A percentile compares a stretch with the other conserved stretches of the same genome.
phyloP scores from a whole-genome alignment of 2,797 vertebrate species.

The Clangula hyemalis region DNA sequence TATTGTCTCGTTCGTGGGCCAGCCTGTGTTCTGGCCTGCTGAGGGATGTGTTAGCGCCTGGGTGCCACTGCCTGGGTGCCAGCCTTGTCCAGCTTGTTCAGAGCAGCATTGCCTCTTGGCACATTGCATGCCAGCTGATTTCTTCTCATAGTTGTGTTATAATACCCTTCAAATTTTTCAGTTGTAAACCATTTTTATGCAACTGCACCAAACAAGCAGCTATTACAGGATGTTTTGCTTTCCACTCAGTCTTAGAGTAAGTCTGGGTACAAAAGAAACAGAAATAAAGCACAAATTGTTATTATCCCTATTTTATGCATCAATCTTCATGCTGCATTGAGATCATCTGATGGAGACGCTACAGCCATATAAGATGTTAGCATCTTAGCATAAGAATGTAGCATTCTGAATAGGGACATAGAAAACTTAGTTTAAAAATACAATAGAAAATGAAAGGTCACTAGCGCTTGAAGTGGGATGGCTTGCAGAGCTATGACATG shows the following conservation, averaged over 20 bases:
- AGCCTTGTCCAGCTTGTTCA: neutral
- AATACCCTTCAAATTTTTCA: no score
- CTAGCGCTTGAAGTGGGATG: neutral
- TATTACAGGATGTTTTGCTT: neutral
- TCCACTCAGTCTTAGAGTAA: neutral
- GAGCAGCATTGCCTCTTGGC: neutral
- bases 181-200: neutral
- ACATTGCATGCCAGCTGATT: neutral
- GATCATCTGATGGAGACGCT: neutral
- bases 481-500: neutral
- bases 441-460: neutral
- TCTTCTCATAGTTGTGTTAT: neutral
- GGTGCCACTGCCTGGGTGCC: rapidly evolving
- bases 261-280: neutral
- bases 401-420: neutral
- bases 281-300: neutral
- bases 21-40: neutral
- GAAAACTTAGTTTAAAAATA: neutral
- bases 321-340: neutral
- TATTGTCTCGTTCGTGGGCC: neutral
- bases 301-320: no score
- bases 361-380: neutral
- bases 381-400: neutral
- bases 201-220: neutral
- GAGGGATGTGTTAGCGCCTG: neutral